These are phyloP conservation scores for Emydocephalus ijimae DNA, from an alignment of 2,113 vertebrate genomes.

Conservation along the genomic window DNA sequence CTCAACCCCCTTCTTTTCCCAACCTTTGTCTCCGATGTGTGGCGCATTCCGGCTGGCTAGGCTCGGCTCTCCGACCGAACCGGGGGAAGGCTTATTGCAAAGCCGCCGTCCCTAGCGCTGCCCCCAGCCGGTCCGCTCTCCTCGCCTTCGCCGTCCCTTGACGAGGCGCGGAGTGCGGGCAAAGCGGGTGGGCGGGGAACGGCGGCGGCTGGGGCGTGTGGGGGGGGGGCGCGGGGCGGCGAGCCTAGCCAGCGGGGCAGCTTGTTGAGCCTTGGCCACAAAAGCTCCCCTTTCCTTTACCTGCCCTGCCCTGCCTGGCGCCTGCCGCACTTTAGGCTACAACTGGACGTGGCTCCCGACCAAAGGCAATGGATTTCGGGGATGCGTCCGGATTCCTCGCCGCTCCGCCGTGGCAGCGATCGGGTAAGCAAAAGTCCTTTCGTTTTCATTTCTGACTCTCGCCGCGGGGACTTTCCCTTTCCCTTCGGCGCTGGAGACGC, in stretches of 20 bases:
- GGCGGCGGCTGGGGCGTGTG: not conserved
- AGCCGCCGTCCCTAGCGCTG: conserved; percentile 7
- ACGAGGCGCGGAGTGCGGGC: not conserved
- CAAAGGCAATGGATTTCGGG: conserved; percentile 68
- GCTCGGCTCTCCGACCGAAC: not conserved
- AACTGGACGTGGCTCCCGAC: conserved; percentile 40
- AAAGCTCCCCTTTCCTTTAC: not conserved
- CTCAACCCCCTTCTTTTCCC: conserved; percentile 83
- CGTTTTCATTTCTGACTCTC: not conserved
- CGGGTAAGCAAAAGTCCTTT: conserved; percentile 61
- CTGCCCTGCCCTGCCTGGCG: not conserved
- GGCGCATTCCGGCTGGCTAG: conserved; percentile 62
- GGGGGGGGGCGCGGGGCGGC: not conserved
- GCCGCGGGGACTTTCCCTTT: not conserved
- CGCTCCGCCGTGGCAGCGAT: conserved; percentile 42
- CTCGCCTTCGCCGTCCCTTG: not conserved
- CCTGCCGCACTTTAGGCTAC: not conserved
- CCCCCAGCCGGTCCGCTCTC: not conserved
- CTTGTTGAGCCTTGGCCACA: not conserved
- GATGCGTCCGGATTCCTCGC: conserved; percentile 43
- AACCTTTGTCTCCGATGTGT: conserved; percentile 80
- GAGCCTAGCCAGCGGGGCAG: not conserved
- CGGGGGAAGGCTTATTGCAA: conserved; percentile 34
- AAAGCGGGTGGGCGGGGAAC: not conserved
- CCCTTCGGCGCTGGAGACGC: not conserved